These are phyloP conservation scores for Dipodomys stephensi DNA, from an alignment of 2,113 vertebrate genomes.

Conservation along the genomic window DNA sequence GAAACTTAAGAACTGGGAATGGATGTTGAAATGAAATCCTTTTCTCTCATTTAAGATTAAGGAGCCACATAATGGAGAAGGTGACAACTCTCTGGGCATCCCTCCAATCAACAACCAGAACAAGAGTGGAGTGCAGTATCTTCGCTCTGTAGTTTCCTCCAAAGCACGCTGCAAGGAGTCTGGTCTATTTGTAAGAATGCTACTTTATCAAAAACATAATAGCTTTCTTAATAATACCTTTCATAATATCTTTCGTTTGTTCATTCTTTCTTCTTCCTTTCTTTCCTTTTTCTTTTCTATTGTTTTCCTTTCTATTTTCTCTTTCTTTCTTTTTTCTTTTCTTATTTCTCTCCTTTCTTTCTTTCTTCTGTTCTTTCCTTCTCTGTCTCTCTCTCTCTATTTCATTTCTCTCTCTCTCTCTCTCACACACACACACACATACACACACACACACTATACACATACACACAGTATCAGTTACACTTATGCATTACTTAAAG, in stretches of 20 bases:
- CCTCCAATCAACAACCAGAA: not conserved
- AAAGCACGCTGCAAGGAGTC: not conserved
- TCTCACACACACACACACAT: not conserved
- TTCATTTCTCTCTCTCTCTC: too few relatives aligned
- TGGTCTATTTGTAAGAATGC: not conserved
- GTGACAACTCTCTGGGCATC: not conserved
- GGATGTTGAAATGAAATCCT: not conserved
- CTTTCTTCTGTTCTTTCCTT: too few relatives aligned
- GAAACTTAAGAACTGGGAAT: not conserved
- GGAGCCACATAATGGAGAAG: slow-evolving; percentile 8
- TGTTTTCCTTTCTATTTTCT: too few relatives aligned
- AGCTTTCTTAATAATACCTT: too few relatives aligned
- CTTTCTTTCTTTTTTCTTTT: too few relatives aligned
- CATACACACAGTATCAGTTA: not conserved
- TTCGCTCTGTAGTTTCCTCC: not conserved
- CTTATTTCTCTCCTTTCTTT: too few relatives aligned
- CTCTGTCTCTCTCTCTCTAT: too few relatives aligned
- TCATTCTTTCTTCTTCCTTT: too few relatives aligned
- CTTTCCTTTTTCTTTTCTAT: too few relatives aligned
- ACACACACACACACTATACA: too few relatives aligned
- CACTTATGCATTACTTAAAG: not conserved
- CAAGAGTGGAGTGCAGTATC: too few relatives aligned
- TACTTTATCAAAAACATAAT: slow-evolving; percentile 28
- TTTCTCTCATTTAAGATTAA: not conserved
- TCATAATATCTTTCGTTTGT: too few relatives aligned